Base-by-base conservation (phyloP, 2,888 invertebrate species). In the Sarcophaga rosellei region DNA sequence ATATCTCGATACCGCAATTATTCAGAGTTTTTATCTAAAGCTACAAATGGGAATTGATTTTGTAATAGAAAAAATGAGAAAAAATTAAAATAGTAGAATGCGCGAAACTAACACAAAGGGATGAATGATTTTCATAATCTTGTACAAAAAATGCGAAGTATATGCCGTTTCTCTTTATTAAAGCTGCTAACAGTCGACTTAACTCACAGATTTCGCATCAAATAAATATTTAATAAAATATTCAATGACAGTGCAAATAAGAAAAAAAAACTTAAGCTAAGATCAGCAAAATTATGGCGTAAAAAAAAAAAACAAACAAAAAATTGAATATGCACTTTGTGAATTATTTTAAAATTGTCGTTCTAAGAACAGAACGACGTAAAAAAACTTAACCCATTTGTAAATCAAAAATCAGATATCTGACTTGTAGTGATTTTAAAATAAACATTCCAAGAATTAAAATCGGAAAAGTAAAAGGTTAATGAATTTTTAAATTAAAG, bases 221-320 rank as follows among this genome's bases (percentile, higher is more conserved):
- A 44, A 21, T 21, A 10, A n/a, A 25, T 21, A 65, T 65, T 70
- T 75, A n/a, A 80, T 47, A 69, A 62, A 12, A 47, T 63, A 70
- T 72, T 66, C 35, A 80, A 77, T 81, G 77, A 76, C 77, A 63
- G 63, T 45, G 76, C 77, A 73, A 85, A 81, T 80, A 77, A 73
- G 59, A 4, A 68, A 73, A 23, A 74, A 77, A 61, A 5, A 68
- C 25, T 85, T 74, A 80, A 80, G 84, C 75, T 65, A 72, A 72
- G 65, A 61, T 74, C 77, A 68, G 81, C 80, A 76, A 44, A 81
- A 75, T 35, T 47, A 47, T 23, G 23, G 63, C 15, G 5, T 23
- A 2, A 20, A 70, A 70, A 70, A 2, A 20, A 70, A 70, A 70
- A 72, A 61, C 6, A 53, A 53, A 53, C 15, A 21, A 47, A 63